These are phyloP conservation scores for Drosophila tripunctata DNA, from an alignment of 2,888 invertebrate species.

Conservation along the genomic window DNA sequence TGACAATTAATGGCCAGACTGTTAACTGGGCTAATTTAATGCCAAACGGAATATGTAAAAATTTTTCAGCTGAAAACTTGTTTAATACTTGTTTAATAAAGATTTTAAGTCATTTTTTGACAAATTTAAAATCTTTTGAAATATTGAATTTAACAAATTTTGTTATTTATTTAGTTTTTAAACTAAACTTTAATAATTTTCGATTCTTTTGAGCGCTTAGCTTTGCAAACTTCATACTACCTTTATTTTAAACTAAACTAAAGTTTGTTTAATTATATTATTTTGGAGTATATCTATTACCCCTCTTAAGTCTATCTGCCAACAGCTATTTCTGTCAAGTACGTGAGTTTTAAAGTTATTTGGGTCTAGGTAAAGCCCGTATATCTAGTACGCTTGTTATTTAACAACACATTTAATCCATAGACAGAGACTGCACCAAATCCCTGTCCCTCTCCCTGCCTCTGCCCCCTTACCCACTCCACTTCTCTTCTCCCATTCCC, in stretches of 20 bases:
- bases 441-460: background rate
- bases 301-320: background rate
- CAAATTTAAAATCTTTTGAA: no score
- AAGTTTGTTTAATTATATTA: background rate
- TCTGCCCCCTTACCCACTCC: no score
- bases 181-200: no score
- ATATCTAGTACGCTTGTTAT: background rate
- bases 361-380: background rate
- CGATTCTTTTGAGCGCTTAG: no score
- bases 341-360: background rate
- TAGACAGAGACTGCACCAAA: conserved; percentile 16
- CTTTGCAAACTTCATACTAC: background rate
- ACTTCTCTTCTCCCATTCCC: background rate
- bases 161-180: no score
- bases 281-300: background rate
- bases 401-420: conserved; percentile 22
- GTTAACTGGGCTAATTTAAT: background rate
- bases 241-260: background rate
- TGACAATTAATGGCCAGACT: conserved; percentile 21
- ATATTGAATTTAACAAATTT: no score
- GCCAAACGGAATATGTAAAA: background rate
- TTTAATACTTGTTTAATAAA: background rate
- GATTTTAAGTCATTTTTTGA: no score
- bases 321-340: background rate
- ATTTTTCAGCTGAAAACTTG: background rate